Percentiles rank a stretch among this genome's conserved stretches.
Conservation (phyloP, 2,888 invertebrate species). For the Neria commutata region DNA sequence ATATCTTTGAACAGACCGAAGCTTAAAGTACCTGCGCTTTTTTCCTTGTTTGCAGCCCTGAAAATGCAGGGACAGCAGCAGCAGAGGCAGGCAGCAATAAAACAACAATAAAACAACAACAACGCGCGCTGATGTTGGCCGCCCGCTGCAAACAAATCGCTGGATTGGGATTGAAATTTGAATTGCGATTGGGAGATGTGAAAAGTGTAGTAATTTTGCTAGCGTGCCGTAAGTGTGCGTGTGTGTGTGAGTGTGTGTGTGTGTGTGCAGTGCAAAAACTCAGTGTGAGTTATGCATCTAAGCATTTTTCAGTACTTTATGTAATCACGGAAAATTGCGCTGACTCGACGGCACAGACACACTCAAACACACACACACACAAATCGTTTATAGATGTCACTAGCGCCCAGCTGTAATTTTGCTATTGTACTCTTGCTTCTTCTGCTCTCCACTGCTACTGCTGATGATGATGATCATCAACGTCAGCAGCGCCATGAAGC, state of each 20-base stretch:
- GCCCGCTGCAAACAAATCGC: conserved; percentile 45
- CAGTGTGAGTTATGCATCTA: no score
- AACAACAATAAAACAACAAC: conserved; percentile 11
- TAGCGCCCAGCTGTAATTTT: background rate
- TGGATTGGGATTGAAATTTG: conserved; percentile 47
- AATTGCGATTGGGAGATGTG: conserved; percentile 48
- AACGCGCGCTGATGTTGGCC: conserved; percentile 15
- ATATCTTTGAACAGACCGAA: no score
- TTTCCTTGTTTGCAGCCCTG: no score
- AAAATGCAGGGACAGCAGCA: conserved; percentile 3
- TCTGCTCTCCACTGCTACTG: no score
- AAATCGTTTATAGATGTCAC: background rate
- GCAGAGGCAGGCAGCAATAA: conserved; percentile 14
- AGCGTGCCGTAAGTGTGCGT: no score
- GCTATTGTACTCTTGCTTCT: no score
- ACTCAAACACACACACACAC: background rate
- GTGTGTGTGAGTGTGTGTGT: no score
- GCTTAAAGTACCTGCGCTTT: background rate
- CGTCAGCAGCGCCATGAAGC: background rate
- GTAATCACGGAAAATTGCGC: conserved; percentile 38
- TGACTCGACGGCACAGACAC: conserved; percentile 29
- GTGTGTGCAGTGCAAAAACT: no score
- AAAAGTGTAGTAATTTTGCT: conserved; percentile 41
- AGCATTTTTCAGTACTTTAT: background rate
- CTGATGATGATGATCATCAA: background rate